Evolutionary conservation across 2,113 vertebrate genomes (phyloP).

Genomic region (Callionymus lyra): DNA sequence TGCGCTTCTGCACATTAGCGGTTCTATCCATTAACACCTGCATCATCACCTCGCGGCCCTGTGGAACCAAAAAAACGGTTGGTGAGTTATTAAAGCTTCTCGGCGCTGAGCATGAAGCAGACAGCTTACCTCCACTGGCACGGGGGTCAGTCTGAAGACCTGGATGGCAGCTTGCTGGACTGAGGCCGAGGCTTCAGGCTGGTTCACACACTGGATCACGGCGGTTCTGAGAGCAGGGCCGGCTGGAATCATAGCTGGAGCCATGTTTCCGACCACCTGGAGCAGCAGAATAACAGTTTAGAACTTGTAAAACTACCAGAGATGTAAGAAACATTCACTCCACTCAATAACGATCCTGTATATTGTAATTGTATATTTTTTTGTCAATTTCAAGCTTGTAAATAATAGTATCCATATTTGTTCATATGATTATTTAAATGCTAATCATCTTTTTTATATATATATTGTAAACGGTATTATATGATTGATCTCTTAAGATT

Average conservation of each 20-base stretch:
- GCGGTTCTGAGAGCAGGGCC: constrained; percentile 67
- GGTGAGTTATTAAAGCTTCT: no score
- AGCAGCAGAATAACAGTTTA: not conserved
- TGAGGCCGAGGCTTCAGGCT: constrained; percentile 54
- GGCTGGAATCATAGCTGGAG: constrained; percentile 66
- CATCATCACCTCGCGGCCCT: constrained; percentile 73
- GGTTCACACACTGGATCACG: constrained; percentile 73
- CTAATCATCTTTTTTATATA: no score
- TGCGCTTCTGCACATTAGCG: constrained; percentile 73
- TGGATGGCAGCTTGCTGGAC: constrained; percentile 89
- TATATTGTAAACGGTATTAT: no score
- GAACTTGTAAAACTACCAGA: no score
- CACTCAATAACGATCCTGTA: no score
- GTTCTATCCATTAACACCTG: constrained; percentile 61
- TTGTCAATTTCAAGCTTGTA: no score
- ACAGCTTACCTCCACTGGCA: constrained; percentile 72
- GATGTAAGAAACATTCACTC: no score
- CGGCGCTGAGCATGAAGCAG: no score
- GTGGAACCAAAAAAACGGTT: constrained; percentile 28
- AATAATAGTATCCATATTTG: no score
- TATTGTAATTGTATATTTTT: no score
- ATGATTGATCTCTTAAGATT: no score
- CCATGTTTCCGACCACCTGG: constrained; percentile 91
- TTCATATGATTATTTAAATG: no score
- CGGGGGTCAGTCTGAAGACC: constrained; percentile 73